phyloP scores from a whole-genome alignment of 2,888 invertebrate species.

The Sipha maydis region DNA sequence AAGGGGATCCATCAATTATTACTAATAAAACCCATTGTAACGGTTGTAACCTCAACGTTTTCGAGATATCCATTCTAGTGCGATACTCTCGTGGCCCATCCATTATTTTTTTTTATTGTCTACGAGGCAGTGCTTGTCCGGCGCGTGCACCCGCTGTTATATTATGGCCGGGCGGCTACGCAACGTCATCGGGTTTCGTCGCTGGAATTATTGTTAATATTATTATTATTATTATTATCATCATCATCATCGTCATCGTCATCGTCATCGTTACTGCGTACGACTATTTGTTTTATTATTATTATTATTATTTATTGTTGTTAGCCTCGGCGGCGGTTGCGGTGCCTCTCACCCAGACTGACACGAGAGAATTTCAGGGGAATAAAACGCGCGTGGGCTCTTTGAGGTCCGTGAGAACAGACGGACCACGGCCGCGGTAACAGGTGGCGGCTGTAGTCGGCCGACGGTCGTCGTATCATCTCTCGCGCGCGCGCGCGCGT shows the following conservation, averaged over 20 bases:
- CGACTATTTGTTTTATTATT: constrained; percentile 37
- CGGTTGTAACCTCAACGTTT: too few relatives aligned
- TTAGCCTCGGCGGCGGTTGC: neutral
- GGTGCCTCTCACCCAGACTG: constrained; percentile 25
- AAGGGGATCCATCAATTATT: too few relatives aligned
- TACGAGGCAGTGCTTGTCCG: neutral
- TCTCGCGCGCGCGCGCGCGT: neutral
- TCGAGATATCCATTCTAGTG: too few relatives aligned
- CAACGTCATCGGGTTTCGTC: neutral
- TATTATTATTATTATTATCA: too few relatives aligned
- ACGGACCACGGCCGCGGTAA: constrained; percentile 1
- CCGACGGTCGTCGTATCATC: neutral
- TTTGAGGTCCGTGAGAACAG: constrained; percentile 57
- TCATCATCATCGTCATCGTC: neutral
- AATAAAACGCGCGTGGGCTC: constrained; percentile 46
- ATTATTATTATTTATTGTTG: constrained; percentile 36
- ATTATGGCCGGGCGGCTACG: too few relatives aligned
- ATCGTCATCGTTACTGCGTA: neutral
- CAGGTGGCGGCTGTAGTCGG: neutral
- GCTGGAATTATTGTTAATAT: neutral
- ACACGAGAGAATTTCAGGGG: constrained; percentile 48
- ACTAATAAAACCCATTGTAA: too few relatives aligned
- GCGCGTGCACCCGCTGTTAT: neutral
- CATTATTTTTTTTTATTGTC: neutral
- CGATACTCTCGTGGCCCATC: too few relatives aligned